A percentile compares a stretch with the other conserved stretches of the same genome.
Evolutionary conservation across 1,140 invertebrate species (phyloP).

Genomic region (Anastrepha obliqua): DNA sequence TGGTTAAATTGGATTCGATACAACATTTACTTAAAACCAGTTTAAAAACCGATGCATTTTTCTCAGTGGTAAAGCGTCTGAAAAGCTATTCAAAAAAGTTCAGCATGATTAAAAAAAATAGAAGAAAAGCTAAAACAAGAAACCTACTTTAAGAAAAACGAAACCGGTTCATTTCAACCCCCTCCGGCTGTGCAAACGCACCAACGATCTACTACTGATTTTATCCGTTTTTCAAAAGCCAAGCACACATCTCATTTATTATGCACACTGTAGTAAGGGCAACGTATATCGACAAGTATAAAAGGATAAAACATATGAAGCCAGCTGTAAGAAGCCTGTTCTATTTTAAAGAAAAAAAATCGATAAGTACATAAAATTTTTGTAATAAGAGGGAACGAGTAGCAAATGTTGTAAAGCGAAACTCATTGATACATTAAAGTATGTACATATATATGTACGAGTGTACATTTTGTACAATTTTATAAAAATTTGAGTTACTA

Average conservation of each 20-base stretch:
- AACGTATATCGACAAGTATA: background rate
- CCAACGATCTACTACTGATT: constrained; percentile 11
- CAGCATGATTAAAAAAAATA: background rate
- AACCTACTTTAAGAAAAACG: background rate
- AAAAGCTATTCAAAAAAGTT: background rate
- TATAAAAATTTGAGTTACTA: too few relatives aligned
- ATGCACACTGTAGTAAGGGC: background rate
- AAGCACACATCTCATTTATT: background rate
- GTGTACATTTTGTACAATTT: background rate
- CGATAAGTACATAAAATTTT: background rate
- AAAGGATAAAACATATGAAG: constrained; percentile 8
- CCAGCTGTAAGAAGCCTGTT: constrained; percentile 7
- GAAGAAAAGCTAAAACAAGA: background rate
- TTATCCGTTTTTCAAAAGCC: constrained; percentile 26
- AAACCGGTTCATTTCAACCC: constrained; percentile 51
- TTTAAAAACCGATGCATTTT: background rate
- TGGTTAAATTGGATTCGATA: background rate
- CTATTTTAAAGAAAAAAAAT: constrained; percentile 48
- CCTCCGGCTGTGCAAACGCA: background rate
- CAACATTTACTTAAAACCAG: background rate
- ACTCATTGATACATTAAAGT: background rate
- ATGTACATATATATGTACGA: background rate
- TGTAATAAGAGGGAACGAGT: background rate
- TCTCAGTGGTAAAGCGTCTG: background rate
- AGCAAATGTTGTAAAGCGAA: background rate